These are phyloP conservation scores for Poecile atricapillus DNA, from an alignment of 2,113 vertebrate species.

Conservation along the genomic window DNA sequence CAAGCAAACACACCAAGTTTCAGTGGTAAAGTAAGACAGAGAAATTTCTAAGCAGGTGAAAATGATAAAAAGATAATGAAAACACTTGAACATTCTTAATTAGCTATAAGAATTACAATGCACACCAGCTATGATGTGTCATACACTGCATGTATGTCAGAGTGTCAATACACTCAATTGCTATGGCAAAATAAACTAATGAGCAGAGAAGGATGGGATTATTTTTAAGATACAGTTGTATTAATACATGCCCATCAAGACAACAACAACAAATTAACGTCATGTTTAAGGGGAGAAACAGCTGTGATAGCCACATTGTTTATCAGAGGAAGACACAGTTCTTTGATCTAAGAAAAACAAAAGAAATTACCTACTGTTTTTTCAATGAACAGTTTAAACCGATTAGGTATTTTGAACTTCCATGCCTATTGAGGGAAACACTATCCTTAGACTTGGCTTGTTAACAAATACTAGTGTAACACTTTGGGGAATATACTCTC, in stretches of 20 bases:
- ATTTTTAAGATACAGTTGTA: background rate
- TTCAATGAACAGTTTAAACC: constrained; percentile 52
- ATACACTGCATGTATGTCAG: background rate
- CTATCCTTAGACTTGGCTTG: constrained; percentile 65
- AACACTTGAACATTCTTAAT: background rate
- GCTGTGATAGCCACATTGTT: constrained; percentile 28
- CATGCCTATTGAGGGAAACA: constrained; percentile 51
- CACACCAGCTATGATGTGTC: background rate
- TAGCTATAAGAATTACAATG: background rate
- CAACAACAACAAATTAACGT: constrained; percentile 18
- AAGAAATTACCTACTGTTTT: constrained; percentile 38
- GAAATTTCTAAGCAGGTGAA: background rate
- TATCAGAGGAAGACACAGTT: constrained; percentile 33
- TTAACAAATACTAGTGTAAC: constrained; percentile 66
- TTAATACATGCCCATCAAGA: background rate
- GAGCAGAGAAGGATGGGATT: background rate
- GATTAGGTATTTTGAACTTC: constrained; percentile 62
- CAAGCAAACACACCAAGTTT: background rate
- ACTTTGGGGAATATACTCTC: constrained; percentile 76
- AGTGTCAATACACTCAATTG: background rate
- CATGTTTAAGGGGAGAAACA: background rate
- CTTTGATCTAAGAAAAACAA: constrained; percentile 61
- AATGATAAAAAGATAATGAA: background rate
- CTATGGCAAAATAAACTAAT: background rate
- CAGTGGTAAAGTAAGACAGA: background rate